Percentiles rank a stretch among this genome's conserved stretches.
Evolutionary conservation across 2,113 vertebrate genomes (phyloP).

Genomic region (Actenoides hombroni): DNA sequence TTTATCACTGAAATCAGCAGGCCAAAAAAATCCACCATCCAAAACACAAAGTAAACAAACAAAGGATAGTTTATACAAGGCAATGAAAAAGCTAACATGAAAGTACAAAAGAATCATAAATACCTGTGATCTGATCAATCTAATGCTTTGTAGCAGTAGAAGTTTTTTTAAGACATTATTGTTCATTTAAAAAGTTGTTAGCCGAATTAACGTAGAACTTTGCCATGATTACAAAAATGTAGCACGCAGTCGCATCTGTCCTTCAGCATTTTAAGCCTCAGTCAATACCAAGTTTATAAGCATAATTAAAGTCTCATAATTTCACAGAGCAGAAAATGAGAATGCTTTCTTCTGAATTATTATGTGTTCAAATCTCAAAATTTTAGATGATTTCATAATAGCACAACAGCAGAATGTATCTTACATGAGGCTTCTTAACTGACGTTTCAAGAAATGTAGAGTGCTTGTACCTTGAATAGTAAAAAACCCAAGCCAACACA

Average conservation of each 20-base stretch:
- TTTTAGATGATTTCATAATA: background rate
- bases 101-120: background rate
- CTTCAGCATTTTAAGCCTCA: background rate
- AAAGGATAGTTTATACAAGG: background rate
- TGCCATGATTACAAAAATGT: background rate
- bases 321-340: slow-evolving; percentile 31
- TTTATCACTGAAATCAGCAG: background rate
- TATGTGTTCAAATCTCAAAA: background rate
- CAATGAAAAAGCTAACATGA: background rate
- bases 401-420: background rate
- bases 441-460: background rate
- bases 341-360: background rate
- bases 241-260: background rate
- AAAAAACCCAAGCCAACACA: background rate
- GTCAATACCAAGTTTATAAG: background rate
- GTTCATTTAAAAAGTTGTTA: background rate
- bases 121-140: background rate
- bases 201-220: background rate
- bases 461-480: background rate
- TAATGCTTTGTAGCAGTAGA: background rate
- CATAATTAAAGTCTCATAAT: background rate
- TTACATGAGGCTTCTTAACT: background rate
- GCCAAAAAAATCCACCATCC: background rate
- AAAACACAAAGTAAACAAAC: background rate
- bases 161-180: background rate